Evolutionary conservation across 2,797 vertebrate species (phyloP).

Genomic region (Danio albolineatus): DNA sequence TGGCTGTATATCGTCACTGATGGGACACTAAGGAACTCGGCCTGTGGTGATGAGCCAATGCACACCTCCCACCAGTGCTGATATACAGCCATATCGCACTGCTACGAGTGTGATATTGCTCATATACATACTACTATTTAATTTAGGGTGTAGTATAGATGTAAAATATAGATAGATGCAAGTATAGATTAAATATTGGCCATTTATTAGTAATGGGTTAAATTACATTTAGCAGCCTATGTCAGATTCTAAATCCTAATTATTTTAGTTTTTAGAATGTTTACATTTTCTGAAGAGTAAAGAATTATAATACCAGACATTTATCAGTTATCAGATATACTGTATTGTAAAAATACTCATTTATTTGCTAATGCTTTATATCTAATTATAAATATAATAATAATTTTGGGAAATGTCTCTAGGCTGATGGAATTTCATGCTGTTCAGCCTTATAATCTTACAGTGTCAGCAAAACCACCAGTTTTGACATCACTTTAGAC

Average conservation of each 20-base stretch:
- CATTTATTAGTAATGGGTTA: background rate
- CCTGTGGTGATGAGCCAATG: too few species aligned
- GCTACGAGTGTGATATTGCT: too few species aligned
- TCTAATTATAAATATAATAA: background rate
- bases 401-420: too few species aligned
- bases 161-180: background rate
- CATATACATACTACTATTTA: too few species aligned
- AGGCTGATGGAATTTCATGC: too few species aligned
- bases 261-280: background rate
- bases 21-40: too few species aligned
- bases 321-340: background rate
- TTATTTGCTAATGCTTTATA: background rate
- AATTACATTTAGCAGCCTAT: background rate
- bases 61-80: too few species aligned
- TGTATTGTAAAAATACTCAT: background rate
- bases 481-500: too few species aligned
- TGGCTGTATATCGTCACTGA: too few species aligned
- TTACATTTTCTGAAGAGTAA: background rate
- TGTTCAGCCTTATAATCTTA: too few species aligned
- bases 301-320: background rate
- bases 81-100: too few species aligned
- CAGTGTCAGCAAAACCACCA: too few species aligned
- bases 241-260: background rate
- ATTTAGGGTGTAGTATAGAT: background rate
- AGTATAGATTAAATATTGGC: background rate